A percentile compares a stretch with the other conserved stretches of the same genome.
Evolutionary conservation across 2,113 vertebrate species (phyloP).

Genomic region (Passerina amoena): DNA sequence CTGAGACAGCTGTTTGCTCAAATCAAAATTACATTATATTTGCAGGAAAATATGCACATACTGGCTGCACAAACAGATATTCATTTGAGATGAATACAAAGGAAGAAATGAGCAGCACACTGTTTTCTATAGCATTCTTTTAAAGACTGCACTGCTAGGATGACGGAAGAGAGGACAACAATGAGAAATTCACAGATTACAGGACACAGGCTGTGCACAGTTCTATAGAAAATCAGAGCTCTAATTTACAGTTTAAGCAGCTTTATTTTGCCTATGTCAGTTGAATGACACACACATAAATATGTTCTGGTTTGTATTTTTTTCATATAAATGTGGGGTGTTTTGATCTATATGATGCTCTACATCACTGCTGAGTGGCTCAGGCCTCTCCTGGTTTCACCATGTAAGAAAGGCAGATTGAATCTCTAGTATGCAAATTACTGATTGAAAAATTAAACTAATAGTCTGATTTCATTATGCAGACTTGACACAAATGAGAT

Average conservation of each 20-base stretch:
- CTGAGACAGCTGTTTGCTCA: neutral
- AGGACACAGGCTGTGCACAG: neutral
- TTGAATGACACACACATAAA: neutral
- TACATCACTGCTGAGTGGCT: neutral
- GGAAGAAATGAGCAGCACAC: neutral
- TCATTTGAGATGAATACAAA: neutral
- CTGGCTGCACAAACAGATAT: neutral
- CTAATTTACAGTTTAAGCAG: neutral
- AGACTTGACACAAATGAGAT: conserved; percentile 15
- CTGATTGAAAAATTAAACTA: conserved; percentile 24
- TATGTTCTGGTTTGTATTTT: neutral
- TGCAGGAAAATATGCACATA: neutral
- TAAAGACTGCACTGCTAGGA: neutral
- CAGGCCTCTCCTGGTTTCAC: neutral
- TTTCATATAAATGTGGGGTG: neutral
- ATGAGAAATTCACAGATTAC: neutral
- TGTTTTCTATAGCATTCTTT: neutral
- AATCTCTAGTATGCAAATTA: neutral
- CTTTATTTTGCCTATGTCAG: neutral
- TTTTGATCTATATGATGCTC: neutral
- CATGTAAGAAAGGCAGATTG: neutral
- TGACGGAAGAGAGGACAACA: neutral
- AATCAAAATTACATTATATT: neutral
- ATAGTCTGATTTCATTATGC: conserved; percentile 18
- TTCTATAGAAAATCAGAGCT: neutral